Percentiles rank a stretch among this genome's conserved stretches.
These are phyloP conservation scores for Acanthochromis polyacanthus DNA, from an alignment of 2,113 vertebrate species.

Conservation along the genomic window DNA sequence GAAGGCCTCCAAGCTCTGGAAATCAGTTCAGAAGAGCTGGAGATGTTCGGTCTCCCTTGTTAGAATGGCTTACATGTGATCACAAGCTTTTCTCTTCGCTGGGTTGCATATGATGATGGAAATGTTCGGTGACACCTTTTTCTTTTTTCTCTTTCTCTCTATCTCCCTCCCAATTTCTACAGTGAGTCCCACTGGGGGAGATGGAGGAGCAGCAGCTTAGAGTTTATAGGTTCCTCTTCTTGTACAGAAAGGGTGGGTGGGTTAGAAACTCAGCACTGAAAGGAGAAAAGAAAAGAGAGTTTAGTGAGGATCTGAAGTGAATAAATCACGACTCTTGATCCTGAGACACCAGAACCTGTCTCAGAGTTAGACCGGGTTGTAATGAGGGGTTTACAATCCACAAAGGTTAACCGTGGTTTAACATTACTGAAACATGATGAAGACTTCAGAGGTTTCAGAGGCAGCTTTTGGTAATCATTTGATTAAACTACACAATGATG, in stretches of 20 bases:
- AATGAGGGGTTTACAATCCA: too few species aligned
- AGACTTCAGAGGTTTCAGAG: not conserved
- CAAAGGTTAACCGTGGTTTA: not conserved
- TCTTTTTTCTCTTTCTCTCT: constrained; percentile 55
- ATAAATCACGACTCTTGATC: not conserved
- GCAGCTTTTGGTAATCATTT: too few species aligned
- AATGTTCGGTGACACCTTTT: constrained; percentile 19
- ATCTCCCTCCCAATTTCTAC: constrained; percentile 44
- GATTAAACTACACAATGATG: too few species aligned
- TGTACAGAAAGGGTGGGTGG: constrained; percentile 43
- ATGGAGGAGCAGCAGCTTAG: constrained; percentile 52
- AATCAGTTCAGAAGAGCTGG: constrained; percentile 9
- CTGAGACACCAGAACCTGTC: constrained; percentile 43
- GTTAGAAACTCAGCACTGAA: constrained; percentile 86
- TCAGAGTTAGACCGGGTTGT: not conserved
- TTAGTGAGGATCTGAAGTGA: constrained; percentile 42
- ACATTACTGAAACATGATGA: not conserved
- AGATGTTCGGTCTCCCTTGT: constrained; percentile 7
- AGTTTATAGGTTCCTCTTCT: constrained; percentile 67
- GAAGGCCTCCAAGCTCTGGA: constrained; percentile 18
- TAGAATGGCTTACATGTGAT: constrained; percentile 24
- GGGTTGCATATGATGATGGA: constrained; percentile 43
- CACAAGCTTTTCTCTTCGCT: constrained; percentile 10
- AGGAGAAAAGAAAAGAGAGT: constrained; percentile 59
- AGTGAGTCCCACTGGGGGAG: constrained; percentile 54